phyloP scores from a whole-genome alignment of 2,888 invertebrate species.

The Gibbula magus region DNA sequence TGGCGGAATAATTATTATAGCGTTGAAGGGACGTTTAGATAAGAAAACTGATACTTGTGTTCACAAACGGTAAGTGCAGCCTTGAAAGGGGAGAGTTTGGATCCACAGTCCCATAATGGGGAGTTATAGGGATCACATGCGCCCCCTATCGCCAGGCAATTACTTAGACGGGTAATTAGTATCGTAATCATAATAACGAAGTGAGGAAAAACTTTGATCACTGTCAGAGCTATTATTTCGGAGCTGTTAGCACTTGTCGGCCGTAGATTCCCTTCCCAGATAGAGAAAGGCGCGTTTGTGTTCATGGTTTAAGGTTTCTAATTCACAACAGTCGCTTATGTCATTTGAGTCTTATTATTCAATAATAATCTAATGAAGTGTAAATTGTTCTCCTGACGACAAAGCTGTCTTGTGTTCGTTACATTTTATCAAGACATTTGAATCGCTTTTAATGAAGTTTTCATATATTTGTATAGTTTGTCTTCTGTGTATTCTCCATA shows the following conservation, averaged over 20 bases:
- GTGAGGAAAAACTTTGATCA: background rate
- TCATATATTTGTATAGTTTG: too few species aligned
- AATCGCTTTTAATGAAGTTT: too few species aligned
- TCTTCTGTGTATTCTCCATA: too few species aligned
- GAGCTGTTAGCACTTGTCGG: background rate
- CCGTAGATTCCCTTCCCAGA: too few species aligned
- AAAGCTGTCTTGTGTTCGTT: too few species aligned
- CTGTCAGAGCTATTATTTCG: background rate
- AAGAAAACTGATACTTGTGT: background rate
- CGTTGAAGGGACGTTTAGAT: conserved; percentile 7
- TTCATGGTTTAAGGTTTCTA: too few species aligned
- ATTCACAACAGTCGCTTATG: too few species aligned
- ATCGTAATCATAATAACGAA: background rate
- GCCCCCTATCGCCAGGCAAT: background rate
- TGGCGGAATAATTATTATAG: background rate
- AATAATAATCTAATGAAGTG: too few species aligned
- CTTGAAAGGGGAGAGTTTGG: background rate
- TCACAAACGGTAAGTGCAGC: background rate
- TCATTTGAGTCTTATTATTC: too few species aligned
- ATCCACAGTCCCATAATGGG: background rate
- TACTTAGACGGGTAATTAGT: background rate
- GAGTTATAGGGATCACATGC: background rate
- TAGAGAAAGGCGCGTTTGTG: too few species aligned
- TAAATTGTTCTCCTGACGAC: too few species aligned
- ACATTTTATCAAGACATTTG: too few species aligned